Conservation (phyloP, 30 jellyfish, hydroid and myxozoan species). For the Aurelia coerulea region DNA sequence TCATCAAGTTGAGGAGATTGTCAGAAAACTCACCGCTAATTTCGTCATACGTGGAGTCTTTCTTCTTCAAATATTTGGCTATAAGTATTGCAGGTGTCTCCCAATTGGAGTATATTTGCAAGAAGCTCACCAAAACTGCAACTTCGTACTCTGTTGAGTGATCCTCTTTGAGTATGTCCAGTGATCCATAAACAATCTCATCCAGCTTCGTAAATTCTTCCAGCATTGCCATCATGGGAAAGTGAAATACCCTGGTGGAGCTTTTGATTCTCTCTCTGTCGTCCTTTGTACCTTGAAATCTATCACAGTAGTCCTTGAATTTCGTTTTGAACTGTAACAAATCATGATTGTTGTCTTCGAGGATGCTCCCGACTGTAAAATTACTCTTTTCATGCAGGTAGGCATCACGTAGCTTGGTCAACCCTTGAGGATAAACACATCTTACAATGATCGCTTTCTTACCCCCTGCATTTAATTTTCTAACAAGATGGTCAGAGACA, state of each 20-base stretch:
- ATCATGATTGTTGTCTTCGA: conserved; percentile 28
- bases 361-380: conserved; percentile 19
- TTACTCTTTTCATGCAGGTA: conserved; percentile 4
- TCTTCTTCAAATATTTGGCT: conserved; percentile 23
- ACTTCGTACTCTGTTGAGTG: conserved; percentile 44
- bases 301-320: conserved; percentile 11
- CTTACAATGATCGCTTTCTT: conserved; percentile 38
- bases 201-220: conserved; percentile 36
- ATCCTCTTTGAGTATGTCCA: conserved; percentile 6
- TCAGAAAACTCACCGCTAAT: conserved; percentile 15
- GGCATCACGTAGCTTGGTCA: background rate
- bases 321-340: conserved; percentile 10
- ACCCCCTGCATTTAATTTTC: conserved; percentile 30
- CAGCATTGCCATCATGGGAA: conserved; percentile 72
- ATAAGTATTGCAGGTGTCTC: conserved; percentile 64
- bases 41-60: conserved; percentile 25
- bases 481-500: conserved; percentile 45
- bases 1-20: conserved; percentile 33
- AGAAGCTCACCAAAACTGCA: conserved; percentile 50
- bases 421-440: conserved; percentile 11
- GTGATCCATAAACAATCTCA: conserved; percentile 31
- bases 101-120: conserved; percentile 39
- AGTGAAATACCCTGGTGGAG: conserved; percentile 40
- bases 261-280: background rate
- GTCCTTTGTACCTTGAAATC: conserved; percentile 10